Base-by-base conservation (phyloP, 2,797 vertebrate species). In the Tarsius wallacei region DNA sequence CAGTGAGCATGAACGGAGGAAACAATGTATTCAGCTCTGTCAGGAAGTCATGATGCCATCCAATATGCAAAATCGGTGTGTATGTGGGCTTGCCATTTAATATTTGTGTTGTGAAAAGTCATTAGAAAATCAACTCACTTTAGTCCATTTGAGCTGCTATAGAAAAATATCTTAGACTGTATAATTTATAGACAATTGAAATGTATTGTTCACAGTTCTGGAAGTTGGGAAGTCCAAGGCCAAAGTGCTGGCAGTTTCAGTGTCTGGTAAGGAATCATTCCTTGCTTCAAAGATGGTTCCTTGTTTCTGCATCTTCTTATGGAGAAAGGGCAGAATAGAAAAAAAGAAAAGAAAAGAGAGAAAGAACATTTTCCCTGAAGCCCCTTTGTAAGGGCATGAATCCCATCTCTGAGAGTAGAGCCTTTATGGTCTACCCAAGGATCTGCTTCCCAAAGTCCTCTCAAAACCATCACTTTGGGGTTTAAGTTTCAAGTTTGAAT, bases 121-220 rank as follows among this genome's bases (percentile, higher is more conserved):
- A 83, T 51, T 96, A 47, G 4, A 68, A 94, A 91, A 85, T 78
- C 17, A 51, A 91, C 31, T 47, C 57, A 15, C n/a, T 88, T 64
- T 47, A 26, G 26, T 73, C 15, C 31, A 28, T 57, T 80, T 86
- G 4, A 15, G 5, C 19, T 85, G 31, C 17, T 64, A 31, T 17
- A 61, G 74, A 22, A 36, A 87, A 80, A 49, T 64, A 28, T 68
- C 61, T 76, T 42, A 61, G 17, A n/a, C 19, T 70, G 21, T 14
- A 24, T 47, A 47, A 55, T 31, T 89, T 33, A 82, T 82, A 61
- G 73, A 59, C 8, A 63, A 61, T 14, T 26, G 7, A 68, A 51
- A 80, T n/a, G 0, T n/a, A 13, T 49, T 42, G 13, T 24, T 70
- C 28, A 12, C 5, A 24, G 21, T 80, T n/a, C 22, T 36, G 2